These are phyloP conservation scores for Ligdia adustata DNA, from an alignment of 2,888 invertebrate genomes.

Conservation along the genomic window DNA sequence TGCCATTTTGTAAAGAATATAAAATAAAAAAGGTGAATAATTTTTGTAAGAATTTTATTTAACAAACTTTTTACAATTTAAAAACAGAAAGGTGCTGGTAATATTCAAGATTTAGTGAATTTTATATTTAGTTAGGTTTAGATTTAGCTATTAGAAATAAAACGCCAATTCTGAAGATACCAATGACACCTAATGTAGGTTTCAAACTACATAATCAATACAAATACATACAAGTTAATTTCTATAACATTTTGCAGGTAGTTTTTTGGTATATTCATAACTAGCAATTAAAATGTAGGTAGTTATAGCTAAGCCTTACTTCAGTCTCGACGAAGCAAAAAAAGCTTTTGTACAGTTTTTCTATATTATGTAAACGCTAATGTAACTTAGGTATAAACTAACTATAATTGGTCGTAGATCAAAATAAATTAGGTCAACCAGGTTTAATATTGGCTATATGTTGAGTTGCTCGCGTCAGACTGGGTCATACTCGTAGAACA, in stretches of 20 bases:
- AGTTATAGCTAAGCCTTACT: slow-evolving; percentile 31
- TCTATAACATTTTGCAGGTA: slow-evolving; percentile 7
- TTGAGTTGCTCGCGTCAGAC: too few species aligned
- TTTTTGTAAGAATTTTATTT: slow-evolving; percentile 68
- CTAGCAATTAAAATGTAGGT: slow-evolving; percentile 16
- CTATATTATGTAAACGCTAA: slow-evolving; percentile 10
- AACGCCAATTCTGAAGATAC: slow-evolving; percentile 26
- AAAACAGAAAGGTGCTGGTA: slow-evolving; percentile 65
- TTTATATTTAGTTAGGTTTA: slow-evolving; percentile 27
- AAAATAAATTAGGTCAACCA: slow-evolving; percentile 18
- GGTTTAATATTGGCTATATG: too few species aligned
- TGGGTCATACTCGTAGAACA: too few species aligned
- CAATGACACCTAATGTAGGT: slow-evolving; percentile 7
- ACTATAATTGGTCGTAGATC: slow-evolving; percentile 34
- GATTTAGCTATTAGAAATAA: slow-evolving; percentile 27
- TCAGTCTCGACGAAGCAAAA: slow-evolving; percentile 60
- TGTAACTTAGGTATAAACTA: slow-evolving; percentile 12
- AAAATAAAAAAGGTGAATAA: slow-evolving; percentile 60
- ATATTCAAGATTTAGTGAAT: slow-evolving; percentile 59
- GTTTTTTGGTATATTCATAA: slow-evolving; percentile 26
- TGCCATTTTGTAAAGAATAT: slow-evolving; percentile 56
- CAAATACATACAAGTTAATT: background rate
- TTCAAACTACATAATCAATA: background rate
- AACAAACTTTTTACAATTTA: slow-evolving; percentile 67
- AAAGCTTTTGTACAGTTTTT: slow-evolving; percentile 29